Evolutionary conservation across 2,797 vertebrate genomes (phyloP), one percentile per base, ranked within the genome.

Genomic region (Glossophaga mutica): DNA sequence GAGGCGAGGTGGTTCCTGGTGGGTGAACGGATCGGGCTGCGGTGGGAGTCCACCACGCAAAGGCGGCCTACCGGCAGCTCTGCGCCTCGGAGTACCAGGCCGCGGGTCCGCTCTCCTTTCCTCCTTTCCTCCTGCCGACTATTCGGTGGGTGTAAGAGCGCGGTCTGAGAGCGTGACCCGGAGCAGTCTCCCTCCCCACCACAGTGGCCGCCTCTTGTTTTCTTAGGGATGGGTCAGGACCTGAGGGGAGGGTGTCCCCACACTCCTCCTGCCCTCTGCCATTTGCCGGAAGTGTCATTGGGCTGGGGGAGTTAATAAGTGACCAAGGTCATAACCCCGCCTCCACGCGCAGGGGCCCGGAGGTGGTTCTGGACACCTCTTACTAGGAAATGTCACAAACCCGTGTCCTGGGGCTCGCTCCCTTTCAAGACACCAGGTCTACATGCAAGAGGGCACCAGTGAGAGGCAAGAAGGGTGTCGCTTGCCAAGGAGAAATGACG

Each of bases 121-220:
- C 29, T 26, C 16, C 3, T 26, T 48, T 14, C 34, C 34, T 62
- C 0, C 22, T 34, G 1, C n/a, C 14, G 32, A 32, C 3, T 12
- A 2, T 24, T 32, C 39, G 5, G 50, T 34, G 62, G 19, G 3
- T 29, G 0, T 32, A 9, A 42, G 0, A 65, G 46, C n/a, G 7
- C 3, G 9, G 8, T 46, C 24, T 19, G 6, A n/a, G 46, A n/a
- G 32, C 10, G 21, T 55, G 39, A 19, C 39, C 24, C 16, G 0
- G 0, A 39, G 57, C 9, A 8, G 10, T 6, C 59, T 24, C 39
- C 48, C 18, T n/a, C 14, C 44, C 29, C 26, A 9, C 42, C 8
- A 10, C 3, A 65, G 68, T 39, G 3, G 34, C 14, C 5, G 12
- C 18, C 6, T 24, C 77, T 46, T 4, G 4, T 85, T 74, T 79